phyloP scores from a whole-genome alignment of 2,797 vertebrate genomes.

The Myotis planiceps region DNA sequence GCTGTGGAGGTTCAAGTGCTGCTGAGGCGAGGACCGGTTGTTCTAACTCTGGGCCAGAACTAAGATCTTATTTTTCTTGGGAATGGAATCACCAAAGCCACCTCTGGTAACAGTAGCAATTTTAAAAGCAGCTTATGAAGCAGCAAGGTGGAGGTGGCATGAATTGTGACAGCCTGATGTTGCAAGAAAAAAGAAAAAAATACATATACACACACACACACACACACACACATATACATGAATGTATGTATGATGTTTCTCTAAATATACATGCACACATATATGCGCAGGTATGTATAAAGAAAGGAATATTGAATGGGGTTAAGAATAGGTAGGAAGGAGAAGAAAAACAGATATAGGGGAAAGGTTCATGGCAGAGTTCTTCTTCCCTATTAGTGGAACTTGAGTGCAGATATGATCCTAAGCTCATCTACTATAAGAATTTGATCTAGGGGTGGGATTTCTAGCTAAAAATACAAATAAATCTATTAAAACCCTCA shows the following conservation, averaged over 20 bases:
- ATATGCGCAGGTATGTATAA: not conserved
- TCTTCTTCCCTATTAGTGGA: not conserved
- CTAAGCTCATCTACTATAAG: not conserved
- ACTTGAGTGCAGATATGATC: not conserved
- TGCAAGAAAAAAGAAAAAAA: not conserved
- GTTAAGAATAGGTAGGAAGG: not conserved
- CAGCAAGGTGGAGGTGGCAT: not conserved
- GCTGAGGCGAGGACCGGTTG: not conserved
- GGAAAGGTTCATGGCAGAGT: not conserved
- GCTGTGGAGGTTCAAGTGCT: conserved; percentile 38
- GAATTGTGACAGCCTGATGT: conserved; percentile 2
- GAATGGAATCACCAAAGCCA: not conserved
- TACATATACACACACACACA: too few relatives aligned
- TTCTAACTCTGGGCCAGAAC: not conserved
- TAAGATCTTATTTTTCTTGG: conserved; percentile 1
- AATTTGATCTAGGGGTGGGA: not conserved
- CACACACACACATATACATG: too few relatives aligned
- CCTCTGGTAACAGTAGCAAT: not conserved
- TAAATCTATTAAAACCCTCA: not conserved
- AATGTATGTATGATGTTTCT: not conserved
- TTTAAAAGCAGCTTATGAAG: conserved; percentile 37
- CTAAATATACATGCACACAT: not conserved
- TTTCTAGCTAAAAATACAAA: not conserved
- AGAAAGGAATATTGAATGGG: not conserved
- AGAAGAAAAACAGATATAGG: not conserved